Conservation (phyloP, 2,113 vertebrate species). For the Anguilla japonica region DNA sequence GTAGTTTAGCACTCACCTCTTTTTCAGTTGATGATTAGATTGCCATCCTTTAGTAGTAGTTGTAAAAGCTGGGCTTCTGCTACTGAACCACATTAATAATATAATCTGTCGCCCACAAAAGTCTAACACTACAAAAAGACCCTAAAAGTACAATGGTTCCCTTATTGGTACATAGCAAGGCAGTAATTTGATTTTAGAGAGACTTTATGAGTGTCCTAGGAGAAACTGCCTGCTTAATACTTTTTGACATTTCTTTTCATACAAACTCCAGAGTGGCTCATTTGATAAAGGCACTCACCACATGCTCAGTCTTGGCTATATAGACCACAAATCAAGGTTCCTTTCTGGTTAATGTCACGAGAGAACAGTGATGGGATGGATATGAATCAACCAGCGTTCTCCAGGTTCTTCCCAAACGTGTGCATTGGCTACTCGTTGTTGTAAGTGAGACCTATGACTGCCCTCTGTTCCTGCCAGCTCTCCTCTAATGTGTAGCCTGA, state of each 20-base stretch:
- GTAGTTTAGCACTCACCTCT: background rate
- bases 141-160: background rate
- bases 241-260: background rate
- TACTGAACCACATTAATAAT: background rate
- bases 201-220: background rate
- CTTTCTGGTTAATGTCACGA: background rate
- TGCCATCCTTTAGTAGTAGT: background rate
- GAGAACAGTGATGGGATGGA: background rate
- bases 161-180: background rate
- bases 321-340: background rate
- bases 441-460: background rate
- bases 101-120: background rate
- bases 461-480: background rate
- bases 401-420: background rate
- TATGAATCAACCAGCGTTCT: background rate
- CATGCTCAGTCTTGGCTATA: background rate
- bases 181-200: background rate
- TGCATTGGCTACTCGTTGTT: background rate
- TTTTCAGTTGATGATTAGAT: background rate
- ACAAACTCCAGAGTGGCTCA: background rate
- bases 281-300: background rate
- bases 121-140: background rate
- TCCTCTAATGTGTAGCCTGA: background rate
- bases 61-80: background rate
- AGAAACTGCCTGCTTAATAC: background rate